These are phyloP conservation scores for Odontamblyopus lacepedii DNA, from an alignment of 2,797 vertebrate species.

Conservation along the genomic window DNA sequence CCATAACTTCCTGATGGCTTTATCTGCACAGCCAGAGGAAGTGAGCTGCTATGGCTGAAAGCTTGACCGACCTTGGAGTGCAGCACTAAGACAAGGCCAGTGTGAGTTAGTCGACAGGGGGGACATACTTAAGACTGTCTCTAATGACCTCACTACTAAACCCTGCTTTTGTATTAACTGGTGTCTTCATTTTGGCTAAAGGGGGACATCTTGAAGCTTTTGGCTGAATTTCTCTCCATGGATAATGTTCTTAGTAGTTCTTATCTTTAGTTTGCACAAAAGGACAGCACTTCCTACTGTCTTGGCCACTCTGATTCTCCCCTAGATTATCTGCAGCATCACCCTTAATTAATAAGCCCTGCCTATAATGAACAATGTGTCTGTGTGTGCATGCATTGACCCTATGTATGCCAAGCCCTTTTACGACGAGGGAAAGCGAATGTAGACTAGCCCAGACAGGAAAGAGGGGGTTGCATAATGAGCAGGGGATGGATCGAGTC, in stretches of 20 bases:
- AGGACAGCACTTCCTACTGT: constrained; percentile 51
- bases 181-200: constrained; percentile 7
- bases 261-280: constrained; percentile 50
- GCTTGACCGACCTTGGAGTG: constrained; percentile 61
- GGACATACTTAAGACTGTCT: constrained; percentile 9
- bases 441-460: constrained; percentile 36
- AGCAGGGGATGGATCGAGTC: constrained; percentile 31
- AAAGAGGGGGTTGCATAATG: constrained; percentile 19
- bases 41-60: constrained; percentile 25
- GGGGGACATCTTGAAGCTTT: constrained; percentile 13
- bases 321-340: constrained; percentile 55
- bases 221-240: constrained; percentile 24
- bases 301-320: constrained; percentile 30
- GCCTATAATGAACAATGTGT: constrained; percentile 30
- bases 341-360: constrained; percentile 13
- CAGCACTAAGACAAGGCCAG: constrained; percentile 31
- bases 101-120: constrained; percentile 19
- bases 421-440: constrained; percentile 58
- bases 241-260: constrained; percentile 33
- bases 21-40: constrained; percentile 26
- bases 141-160: background rate
- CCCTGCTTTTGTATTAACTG: background rate
- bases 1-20: constrained; percentile 26
- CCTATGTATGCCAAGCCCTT: constrained; percentile 51
- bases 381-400: constrained; percentile 41